Conservation (phyloP, 2,113 vertebrate species). For the Zootoca vivipara region DNA sequence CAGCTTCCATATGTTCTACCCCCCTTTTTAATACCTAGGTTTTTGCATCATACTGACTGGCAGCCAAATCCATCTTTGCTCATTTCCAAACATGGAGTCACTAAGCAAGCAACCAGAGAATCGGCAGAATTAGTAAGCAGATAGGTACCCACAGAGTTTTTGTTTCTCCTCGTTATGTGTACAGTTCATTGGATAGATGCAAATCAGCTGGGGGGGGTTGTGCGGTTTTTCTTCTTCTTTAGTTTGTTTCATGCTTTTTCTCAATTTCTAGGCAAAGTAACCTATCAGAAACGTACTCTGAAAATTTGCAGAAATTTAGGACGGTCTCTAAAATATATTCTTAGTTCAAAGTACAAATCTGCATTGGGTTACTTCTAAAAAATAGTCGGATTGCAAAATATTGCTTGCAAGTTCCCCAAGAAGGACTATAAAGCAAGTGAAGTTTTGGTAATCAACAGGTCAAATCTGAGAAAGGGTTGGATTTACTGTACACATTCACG, state of each 20-base stretch:
- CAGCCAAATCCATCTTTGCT: slow-evolving; percentile 8
- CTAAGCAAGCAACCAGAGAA: not conserved
- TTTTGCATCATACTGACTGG: not conserved
- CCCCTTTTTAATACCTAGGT: not conserved
- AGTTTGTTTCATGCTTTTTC: not conserved
- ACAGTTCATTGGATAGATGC: not conserved
- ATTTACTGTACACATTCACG: slow-evolving; percentile 43
- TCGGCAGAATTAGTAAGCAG: slow-evolving; percentile 2
- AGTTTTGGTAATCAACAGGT: slow-evolving; percentile 69
- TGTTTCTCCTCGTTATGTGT: not conserved
- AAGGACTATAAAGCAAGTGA: not conserved
- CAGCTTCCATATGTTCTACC: not conserved
- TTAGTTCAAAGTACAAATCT: not conserved
- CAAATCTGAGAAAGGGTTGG: slow-evolving; percentile 27
- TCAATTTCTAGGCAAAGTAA: not conserved
- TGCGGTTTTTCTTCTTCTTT: not conserved
- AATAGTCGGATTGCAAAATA: not conserved
- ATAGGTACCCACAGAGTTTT: not conserved
- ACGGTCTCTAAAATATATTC: not conserved
- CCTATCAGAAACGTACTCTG: not conserved
- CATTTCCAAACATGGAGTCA: slow-evolving; percentile 22
- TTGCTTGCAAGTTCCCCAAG: not conserved
- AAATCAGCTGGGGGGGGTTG: not conserved
- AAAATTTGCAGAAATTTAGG: not conserved
- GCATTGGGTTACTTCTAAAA: not conserved